These are phyloP conservation scores for Iguana delicatissima DNA, from an alignment of 2,797 vertebrate species.

Conservation along the genomic window DNA sequence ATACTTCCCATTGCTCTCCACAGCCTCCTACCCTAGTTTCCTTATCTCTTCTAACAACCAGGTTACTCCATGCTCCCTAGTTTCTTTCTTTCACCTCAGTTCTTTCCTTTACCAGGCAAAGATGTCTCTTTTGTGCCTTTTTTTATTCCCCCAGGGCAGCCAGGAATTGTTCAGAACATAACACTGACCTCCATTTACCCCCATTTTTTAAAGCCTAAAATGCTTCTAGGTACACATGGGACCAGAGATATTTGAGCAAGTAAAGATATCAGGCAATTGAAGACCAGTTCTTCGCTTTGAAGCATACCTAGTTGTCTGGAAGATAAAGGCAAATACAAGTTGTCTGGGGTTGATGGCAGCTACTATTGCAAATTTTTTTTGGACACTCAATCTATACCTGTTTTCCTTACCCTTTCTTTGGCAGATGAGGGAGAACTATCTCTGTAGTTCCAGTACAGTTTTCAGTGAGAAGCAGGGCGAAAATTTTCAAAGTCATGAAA, in stretches of 20 bases:
- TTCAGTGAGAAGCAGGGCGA: too few relatives aligned
- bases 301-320: neutral
- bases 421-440: neutral
- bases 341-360: neutral
- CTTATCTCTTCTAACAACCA: neutral
- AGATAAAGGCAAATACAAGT: neutral
- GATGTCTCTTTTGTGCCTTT: too few relatives aligned
- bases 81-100: neutral
- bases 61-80: neutral
- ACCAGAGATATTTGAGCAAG: neutral
- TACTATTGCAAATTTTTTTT: neutral
- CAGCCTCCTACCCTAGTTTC: neutral
- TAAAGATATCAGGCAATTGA: neutral
- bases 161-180: neutral
- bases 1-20: neutral
- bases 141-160: neutral
- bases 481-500: too few relatives aligned
- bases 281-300: neutral
- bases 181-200: neutral
- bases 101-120: neutral
- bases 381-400: neutral
- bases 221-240: neutral
- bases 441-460: too few relatives aligned
- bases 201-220: neutral
- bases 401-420: neutral